Evolutionary conservation across 1,140 invertebrate species (phyloP).

Genomic region (Tetramorium parvispinum): DNA sequence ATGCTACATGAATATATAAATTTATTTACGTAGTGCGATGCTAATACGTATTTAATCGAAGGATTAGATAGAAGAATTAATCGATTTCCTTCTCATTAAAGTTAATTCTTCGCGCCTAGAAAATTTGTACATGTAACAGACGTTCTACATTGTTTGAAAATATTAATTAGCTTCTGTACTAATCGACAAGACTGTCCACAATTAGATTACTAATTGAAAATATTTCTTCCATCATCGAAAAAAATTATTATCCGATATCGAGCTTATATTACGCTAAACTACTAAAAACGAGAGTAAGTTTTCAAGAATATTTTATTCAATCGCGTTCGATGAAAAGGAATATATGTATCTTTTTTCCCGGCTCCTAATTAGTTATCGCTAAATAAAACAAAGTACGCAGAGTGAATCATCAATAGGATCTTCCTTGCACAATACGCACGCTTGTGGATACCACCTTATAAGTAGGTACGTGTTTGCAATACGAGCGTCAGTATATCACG

Average conservation of each 20-base stretch:
- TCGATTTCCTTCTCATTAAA: neutral
- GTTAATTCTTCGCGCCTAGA: neutral
- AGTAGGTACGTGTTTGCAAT: neutral
- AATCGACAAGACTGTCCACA: neutral
- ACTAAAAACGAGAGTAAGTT: neutral
- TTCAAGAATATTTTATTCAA: slow-evolving; percentile 19
- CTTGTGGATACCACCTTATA: neutral
- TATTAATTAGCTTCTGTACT: slow-evolving; percentile 2
- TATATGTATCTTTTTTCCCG: neutral
- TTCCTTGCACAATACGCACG: neutral
- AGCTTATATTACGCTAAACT: neutral
- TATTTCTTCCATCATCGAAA: neutral
- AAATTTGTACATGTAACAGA: neutral
- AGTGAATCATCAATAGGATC: slow-evolving; percentile 40
- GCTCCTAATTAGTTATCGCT: neutral
- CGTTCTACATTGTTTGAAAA: neutral
- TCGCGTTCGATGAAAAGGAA: neutral
- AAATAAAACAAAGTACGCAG: neutral
- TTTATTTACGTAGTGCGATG: neutral
- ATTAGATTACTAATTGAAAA: slow-evolving; percentile 11
- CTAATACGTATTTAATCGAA: neutral
- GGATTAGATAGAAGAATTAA: no score
- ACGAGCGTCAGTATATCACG: neutral
- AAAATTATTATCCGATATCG: neutral
- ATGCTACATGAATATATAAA: neutral